Conservation (phyloP, 2,113 vertebrate genomes). For the Phyllostomus hastatus region DNA sequence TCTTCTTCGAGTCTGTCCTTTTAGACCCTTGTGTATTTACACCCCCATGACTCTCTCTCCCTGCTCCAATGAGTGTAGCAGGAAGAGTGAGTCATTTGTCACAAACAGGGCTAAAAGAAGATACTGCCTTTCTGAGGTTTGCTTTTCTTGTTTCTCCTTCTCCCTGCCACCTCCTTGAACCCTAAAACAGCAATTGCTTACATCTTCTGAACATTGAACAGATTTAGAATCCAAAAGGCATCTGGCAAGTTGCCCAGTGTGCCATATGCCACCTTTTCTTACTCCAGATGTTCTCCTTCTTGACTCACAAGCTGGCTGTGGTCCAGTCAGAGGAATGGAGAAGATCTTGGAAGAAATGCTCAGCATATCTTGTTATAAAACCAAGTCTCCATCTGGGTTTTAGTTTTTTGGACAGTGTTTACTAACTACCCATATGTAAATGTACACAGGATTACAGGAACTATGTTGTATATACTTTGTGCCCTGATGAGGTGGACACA, state of each 20-base stretch:
- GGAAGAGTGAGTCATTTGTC: slow-evolving; percentile 17
- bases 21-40: not conserved
- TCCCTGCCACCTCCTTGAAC: slow-evolving; percentile 24
- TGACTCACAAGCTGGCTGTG: slow-evolving; percentile 42
- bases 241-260: slow-evolving; percentile 37
- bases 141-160: slow-evolving; percentile 45
- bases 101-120: slow-evolving; percentile 30
- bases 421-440: not conserved
- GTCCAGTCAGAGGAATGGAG: slow-evolving; percentile 2
- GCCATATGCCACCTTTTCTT: slow-evolving; percentile 52
- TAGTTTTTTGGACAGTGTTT: slow-evolving; percentile 2
- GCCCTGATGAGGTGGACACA: not conserved
- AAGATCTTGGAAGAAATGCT: not conserved
- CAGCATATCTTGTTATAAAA: not conserved
- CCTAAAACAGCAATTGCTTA: slow-evolving; percentile 46
- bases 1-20: not conserved
- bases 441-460: not conserved
- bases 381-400: slow-evolving; percentile 7
- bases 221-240: slow-evolving; percentile 50
- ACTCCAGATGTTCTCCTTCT: slow-evolving; percentile 46
- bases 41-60: not conserved
- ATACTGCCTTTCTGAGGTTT: not conserved
- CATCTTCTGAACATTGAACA: slow-evolving; percentile 31
- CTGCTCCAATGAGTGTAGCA: not conserved
- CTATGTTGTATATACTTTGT: not conserved